These are phyloP conservation scores for Oryctolagus cuniculus DNA, from an alignment of 2,113 vertebrate genomes.

Conservation along the genomic window DNA sequence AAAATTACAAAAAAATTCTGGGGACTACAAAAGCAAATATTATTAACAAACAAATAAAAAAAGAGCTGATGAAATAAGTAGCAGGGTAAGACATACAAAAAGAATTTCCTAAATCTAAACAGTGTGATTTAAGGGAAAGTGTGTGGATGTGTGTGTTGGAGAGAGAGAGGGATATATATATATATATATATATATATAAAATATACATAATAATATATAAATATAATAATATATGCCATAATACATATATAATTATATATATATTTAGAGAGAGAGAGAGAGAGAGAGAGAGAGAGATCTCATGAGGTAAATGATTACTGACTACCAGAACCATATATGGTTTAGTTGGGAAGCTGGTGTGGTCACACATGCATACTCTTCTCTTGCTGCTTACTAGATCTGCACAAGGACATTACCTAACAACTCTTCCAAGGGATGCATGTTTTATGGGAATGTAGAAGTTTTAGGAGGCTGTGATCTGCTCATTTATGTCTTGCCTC, in stretches of 20 bases:
- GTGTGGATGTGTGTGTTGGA: too few relatives aligned
- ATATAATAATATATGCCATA: too few relatives aligned
- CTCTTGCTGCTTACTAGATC: slow-evolving; percentile 90
- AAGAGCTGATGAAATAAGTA: background rate
- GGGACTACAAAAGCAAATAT: background rate
- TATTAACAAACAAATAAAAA: background rate
- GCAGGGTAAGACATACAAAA: background rate
- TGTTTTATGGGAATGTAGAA: slow-evolving; percentile 90
- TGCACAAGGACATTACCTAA: slow-evolving; percentile 82
- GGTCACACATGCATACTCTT: slow-evolving; percentile 88
- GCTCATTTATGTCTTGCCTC: slow-evolving; percentile 87
- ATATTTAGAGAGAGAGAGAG: too few relatives aligned
- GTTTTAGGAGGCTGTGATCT: slow-evolving; percentile 88
- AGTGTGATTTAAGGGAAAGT: background rate
- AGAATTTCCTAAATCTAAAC: background rate
- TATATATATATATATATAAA: too few relatives aligned
- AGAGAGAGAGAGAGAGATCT: background rate
- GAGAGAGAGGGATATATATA: too few relatives aligned
- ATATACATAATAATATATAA: too few relatives aligned
- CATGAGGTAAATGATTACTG: slow-evolving; percentile 19
- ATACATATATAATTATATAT: too few relatives aligned
- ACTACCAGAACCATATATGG: slow-evolving; percentile 85
- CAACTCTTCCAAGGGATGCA: background rate
- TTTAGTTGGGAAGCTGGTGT: slow-evolving; percentile 87
- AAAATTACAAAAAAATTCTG: too few relatives aligned